Conservation (phyloP, 2,113 vertebrate genomes). For the Lanius collurio region DNA sequence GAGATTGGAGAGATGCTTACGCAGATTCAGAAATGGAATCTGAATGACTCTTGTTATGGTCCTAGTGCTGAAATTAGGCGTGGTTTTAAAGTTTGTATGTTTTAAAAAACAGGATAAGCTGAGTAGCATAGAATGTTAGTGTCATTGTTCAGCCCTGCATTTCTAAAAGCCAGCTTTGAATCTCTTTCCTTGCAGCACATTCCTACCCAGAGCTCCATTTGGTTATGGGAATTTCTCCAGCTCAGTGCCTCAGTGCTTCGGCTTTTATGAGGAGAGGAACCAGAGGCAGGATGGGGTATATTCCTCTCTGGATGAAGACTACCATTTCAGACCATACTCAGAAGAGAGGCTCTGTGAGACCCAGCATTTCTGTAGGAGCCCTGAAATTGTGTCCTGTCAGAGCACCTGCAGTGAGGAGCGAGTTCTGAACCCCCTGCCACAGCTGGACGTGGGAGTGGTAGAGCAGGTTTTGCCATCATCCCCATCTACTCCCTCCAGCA, state of each 20-base stretch:
- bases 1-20: background rate
- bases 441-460: conserved; percentile 53
- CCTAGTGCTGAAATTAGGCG: background rate
- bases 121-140: background rate
- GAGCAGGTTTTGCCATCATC: conserved; percentile 70
- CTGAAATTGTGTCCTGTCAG: conserved; percentile 30
- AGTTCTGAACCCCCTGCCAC: conserved; percentile 46
- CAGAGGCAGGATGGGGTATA: conserved; percentile 68
- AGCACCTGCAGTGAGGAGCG: conserved; percentile 42
- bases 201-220: conserved; percentile 71
- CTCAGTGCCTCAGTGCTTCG: conserved; percentile 63
- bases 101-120: background rate
- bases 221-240: conserved; percentile 64
- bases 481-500: conserved; percentile 53
- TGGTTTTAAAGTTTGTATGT: background rate
- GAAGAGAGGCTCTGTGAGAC: conserved; percentile 19
- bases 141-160: background rate
- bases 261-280: conserved; percentile 67
- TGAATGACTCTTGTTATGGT: rapidly evolving
- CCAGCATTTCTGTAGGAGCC: conserved; percentile 7
- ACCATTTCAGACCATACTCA: conserved; percentile 49
- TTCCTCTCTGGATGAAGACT: conserved; percentile 63
- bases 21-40: background rate
- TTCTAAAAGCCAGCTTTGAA: background rate
- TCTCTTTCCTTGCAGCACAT: conserved; percentile 69